These are phyloP conservation scores for Cygnus olor DNA, from an alignment of 2,797 vertebrate genomes.

Conservation along the genomic window DNA sequence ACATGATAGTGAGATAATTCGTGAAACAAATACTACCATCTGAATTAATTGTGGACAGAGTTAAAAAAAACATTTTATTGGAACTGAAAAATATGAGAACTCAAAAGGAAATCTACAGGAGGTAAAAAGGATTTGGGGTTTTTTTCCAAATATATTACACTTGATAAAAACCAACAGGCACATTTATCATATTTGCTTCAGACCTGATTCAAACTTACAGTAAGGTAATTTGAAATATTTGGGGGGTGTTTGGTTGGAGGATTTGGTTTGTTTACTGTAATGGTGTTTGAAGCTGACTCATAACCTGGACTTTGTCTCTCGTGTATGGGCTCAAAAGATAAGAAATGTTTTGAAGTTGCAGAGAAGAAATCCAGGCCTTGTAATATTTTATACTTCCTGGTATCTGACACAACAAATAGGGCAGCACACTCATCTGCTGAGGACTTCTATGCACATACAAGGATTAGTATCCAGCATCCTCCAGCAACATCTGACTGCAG, in stretches of 20 bases:
- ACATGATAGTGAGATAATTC: neutral
- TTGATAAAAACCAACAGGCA: neutral
- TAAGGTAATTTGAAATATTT: neutral
- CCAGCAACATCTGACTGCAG: neutral
- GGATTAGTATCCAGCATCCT: accelerated
- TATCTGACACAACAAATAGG: neutral
- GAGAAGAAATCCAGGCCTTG: neutral
- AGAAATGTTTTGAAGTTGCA: neutral
- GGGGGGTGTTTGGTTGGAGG: neutral
- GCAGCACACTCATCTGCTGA: neutral
- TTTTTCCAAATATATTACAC: neutral
- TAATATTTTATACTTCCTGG: neutral
- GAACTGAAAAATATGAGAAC: neutral
- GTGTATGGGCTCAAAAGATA: neutral
- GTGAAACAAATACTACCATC: neutral
- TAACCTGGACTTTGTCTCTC: slow-evolving; percentile 32
- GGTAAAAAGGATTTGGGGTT: neutral
- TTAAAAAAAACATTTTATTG: neutral
- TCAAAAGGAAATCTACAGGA: neutral
- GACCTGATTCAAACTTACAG: neutral
- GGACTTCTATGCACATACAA: accelerated
- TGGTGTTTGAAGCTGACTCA: neutral
- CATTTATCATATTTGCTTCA: neutral
- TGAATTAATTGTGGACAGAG: neutral
- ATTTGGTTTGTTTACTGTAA: neutral